Conservation (phyloP, 2,888 invertebrate genomes). For the Salpingus planirostris region DNA sequence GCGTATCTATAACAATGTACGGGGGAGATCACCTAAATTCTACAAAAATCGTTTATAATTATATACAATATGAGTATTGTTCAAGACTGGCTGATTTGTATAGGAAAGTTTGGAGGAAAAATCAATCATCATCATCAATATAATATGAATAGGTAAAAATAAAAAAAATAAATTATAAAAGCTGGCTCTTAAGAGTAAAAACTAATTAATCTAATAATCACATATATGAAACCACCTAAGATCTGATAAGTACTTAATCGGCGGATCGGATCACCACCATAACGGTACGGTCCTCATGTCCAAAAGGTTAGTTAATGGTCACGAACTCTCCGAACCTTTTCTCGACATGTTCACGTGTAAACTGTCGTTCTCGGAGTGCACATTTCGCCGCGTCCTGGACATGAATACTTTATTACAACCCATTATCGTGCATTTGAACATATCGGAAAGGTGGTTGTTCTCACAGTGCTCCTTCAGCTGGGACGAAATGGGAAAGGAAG, state of each 20-base stretch:
- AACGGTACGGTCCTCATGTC: constrained; percentile 37
- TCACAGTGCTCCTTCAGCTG: constrained; percentile 67
- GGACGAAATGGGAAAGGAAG: constrained; percentile 52
- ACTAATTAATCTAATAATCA: constrained; percentile 38
- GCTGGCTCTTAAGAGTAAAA: constrained; percentile 35
- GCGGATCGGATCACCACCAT: constrained; percentile 38
- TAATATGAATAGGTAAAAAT: constrained; percentile 31
- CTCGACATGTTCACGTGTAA: constrained; percentile 42
- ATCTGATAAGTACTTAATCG: constrained; percentile 27
- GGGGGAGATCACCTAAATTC: constrained; percentile 36
- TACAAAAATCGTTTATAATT: constrained; percentile 20
- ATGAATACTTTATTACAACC: constrained; percentile 73
- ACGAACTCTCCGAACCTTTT: constrained; percentile 37
- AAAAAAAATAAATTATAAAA: constrained; percentile 24
- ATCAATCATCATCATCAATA: too few species aligned
- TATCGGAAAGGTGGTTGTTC: constrained; percentile 55
- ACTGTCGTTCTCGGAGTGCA: constrained; percentile 62
- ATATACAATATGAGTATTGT: constrained; percentile 39
- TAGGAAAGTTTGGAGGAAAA: constrained; percentile 14
- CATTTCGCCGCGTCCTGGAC: constrained; percentile 67
- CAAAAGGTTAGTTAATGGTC: constrained; percentile 35
- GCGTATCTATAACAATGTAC: constrained; percentile 34
- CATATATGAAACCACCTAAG: constrained; percentile 31
- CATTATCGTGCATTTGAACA: constrained; percentile 65
- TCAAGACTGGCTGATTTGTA: constrained; percentile 34